Base-by-base conservation (phyloP, 2,797 vertebrate species). In the Galaxias olidus region DNA sequence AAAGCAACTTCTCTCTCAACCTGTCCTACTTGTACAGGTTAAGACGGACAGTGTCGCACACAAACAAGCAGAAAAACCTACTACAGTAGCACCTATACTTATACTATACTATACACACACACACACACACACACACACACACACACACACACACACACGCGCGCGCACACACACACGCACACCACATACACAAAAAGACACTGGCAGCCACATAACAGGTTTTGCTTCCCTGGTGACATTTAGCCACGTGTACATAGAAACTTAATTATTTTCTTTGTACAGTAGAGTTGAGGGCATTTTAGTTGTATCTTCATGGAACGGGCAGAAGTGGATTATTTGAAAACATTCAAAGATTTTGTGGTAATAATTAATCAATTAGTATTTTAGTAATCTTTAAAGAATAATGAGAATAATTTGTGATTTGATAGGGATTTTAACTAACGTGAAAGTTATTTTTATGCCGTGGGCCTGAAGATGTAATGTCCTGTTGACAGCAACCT, bases 181-280 rank as follows among this genome's bases (percentile, higher is more conserved):
- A 15, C 60, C 52, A 65, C 49, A 20, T 4, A 17, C 15, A 68
- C 7, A 55, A 54, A 63, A 45, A 7, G 0, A 58, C 44, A 60
- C 1, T 0, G 42, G 41, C 45, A 42, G 54, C 44, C 56, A 68
- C 19, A 74, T 8, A 72, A 78, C 80, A 63, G 66, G 80, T 84
- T 74, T 68, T 64, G 76, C 73, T 44, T 56, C 78, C 74, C 12
- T n/a, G 30, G 4, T 75, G 66, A 61, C 62, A 53, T 79, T 66
- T 75, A 55, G 45, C 13, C 61, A 63, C 14, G 44, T 10, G n/a
- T 12, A 43, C 10, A 8, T 9, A 69, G 46, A 8, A 10, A 56
- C 30, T 55, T 68, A 64, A 79, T 73, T 68, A 52, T 48, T 72
- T 62, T 51, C n/a, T 54, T 61, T 68, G 53, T 48, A 52, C 64